Evolutionary conservation across 2,797 vertebrate species (phyloP), one percentile per base, ranked within the genome.

Genomic region (Corythornis leucogaster): DNA sequence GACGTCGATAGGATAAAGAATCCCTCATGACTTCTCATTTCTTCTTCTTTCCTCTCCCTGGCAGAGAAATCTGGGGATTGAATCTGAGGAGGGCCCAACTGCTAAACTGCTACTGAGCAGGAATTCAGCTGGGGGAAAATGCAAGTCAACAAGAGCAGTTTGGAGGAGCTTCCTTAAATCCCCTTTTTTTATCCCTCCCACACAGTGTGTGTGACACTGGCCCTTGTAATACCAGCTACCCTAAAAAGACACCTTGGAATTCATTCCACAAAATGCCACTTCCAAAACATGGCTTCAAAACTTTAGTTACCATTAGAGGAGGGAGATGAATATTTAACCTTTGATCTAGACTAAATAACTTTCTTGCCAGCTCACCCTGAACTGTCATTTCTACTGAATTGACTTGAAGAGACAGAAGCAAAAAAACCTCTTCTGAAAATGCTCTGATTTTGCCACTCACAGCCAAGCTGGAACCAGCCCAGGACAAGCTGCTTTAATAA

Each of bases 21-120:
- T 86, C 88, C 42, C 63, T 94, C 33, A 78, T 92, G 85, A 91
- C 87, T 54, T 92, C 80, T 92, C 68, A 85, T 95, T 93, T 95
- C 94, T 89, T 92, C 67, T 73, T 85, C 91, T 90, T 82, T 33
- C 45, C 35, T 22, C 74, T 92, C 42, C 54, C 43, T 91, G 62
- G 43, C 55, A 88, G 46, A 91, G 83, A 82, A 82, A 90, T 90
- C 61, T 66, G 31, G 63, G 90, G 68, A 82, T 92, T 90, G 85
- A 84, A 81, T 92, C 77, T 88, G 50, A 90, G 71, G 50, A 91
- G 42, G 74, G 74, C 26, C 50, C 82, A 82, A 77, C 9, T 77
- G 59, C 58, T 69, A 88, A 95, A 82, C 50, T 80, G 71, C 46
- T 82, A 80, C 61, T 9, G 40, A 93, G 80, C 46, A 91, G 51